These are phyloP conservation scores for Babylonia areolata DNA, from an alignment of 1,140 invertebrate species.

Conservation along the genomic window DNA sequence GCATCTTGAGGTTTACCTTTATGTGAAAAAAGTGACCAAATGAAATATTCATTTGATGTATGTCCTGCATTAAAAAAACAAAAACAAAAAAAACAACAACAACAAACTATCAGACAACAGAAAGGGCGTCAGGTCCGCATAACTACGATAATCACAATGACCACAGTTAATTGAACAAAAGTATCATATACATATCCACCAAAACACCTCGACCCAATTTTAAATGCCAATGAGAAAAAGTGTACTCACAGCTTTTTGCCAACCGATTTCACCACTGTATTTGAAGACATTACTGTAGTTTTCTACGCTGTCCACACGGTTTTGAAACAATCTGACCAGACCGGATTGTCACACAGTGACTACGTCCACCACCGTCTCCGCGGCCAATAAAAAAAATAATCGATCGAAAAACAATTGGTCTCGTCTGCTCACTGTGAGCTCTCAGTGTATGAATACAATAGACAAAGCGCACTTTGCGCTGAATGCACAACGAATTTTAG, in stretches of 20 bases:
- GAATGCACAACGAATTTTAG: not conserved
- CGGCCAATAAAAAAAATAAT: not conserved
- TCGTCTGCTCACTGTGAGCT: not conserved
- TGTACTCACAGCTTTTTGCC: constrained; percentile 51
- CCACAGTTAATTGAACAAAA: too few relatives aligned
- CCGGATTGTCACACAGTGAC: not conserved
- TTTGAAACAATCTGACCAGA: not conserved
- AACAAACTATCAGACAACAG: too few relatives aligned
- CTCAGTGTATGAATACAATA: constrained; percentile 21
- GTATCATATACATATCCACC: not conserved
- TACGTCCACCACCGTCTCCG: not conserved
- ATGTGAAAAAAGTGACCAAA: too few relatives aligned
- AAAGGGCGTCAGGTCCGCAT: too few relatives aligned
- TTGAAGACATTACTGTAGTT: constrained; percentile 45
- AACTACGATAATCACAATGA: too few relatives aligned
- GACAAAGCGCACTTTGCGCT: not conserved
- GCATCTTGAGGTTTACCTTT: too few relatives aligned
- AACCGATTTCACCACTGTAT: constrained; percentile 53
- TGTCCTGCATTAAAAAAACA: too few relatives aligned
- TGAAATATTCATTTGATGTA: too few relatives aligned
- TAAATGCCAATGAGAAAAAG: too few relatives aligned
- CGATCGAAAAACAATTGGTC: too few relatives aligned
- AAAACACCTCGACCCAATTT: too few relatives aligned
- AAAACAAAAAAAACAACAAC: too few relatives aligned
- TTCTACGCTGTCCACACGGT: not conserved